Evolutionary conservation across 1,140 invertebrate genomes (phyloP), one percentile per base, ranked within the genome.

Genomic region (Drosophila erecta): DNA sequence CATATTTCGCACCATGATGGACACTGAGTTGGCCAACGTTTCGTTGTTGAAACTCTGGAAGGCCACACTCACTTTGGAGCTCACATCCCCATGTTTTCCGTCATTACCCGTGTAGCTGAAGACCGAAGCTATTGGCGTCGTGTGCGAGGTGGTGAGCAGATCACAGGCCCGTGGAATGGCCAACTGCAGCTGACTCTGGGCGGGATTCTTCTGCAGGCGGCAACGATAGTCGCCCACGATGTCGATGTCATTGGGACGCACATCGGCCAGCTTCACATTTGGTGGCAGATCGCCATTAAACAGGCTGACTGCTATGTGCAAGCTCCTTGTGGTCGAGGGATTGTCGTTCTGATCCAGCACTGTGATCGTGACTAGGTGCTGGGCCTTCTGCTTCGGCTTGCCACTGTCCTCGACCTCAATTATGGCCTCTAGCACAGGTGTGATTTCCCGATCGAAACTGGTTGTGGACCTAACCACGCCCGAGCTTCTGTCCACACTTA

Each of bases 321-420:
- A 96, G 17, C 96, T 96, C 75, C 98, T 94, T 8, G 97, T 94
- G 14, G 95, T 95, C 0, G 98, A 98, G 5, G 98, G 97, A 89
- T 96, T 97, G 87, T 99, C 98, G 92, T 99, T 99, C 91, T 97
- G 95, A 92, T 99, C 98, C 5, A 96, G 91, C 3, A 99, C 95
- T 41, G 95, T 94, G 22, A 99, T 95, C 10, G 94, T 94, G 15
- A 98, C 94, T 11, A 94, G 93, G 81, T 96, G 96, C 77, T 96
- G 95, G 8, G 96, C 96, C 79, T 94, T 95, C 95, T 97, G 96
- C 74, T 94, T 94, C 0, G 97, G 97, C 17, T 93, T 94, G 1
- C 98, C 98, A 74, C 95, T 97, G 91, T 99, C 98, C 92, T 96
- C 95, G 7, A 98, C 97, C 92, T 98, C 95, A 47, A 99, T 95